Base-by-base conservation (phyloP, 2,797 vertebrate species). In the Hybognathus amarus region DNA sequence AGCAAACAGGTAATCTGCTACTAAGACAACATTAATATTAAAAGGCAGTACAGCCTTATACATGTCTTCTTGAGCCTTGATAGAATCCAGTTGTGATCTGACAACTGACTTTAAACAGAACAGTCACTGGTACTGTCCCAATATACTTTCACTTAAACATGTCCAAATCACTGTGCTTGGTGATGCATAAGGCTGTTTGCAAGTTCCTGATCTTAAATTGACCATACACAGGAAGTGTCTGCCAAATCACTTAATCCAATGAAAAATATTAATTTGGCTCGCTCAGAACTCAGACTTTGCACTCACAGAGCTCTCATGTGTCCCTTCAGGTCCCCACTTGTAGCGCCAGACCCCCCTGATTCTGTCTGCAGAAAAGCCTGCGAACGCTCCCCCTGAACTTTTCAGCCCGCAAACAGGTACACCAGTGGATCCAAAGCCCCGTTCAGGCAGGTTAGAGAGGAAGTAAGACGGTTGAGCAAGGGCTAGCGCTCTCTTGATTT, bases 331-430 rank as follows among this genome's bases (percentile, higher is more conserved):
- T 99, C 98, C 0, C 94, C 95, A 0, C 96, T 97, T 73, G 96
- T 96, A 24, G 95, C 94, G 1, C 89, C 86, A 0, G 91, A 95
- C 40, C 90, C 54, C 0, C 88, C 76, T 0, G 89, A 85, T 80
- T 88, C n/a, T 94, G 56, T 94, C 93, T 92, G 38, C 96, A 96
- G 47, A 98, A 92, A 83, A 99, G 82, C n/a, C 90, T 92, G 78
- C 89, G 94, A 30, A 99, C 87, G 4, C 96, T 96, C 0, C 96
- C 95, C 0, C 94, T 96, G 88, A 99, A 99, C 92, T 99, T 99
- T 93, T 99, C 97, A 0, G 97, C 97, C 97, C 11, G 97, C 96
- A 0, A 99, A 98, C 81, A 99, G 95, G 86, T 99, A 99, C 90
- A 99, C 95, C 85, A 99, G 87, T 0, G 98, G 98, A 89, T 99